Evolutionary conservation across 2,888 invertebrate genomes (phyloP).

Genomic region (Petrolisthes cinctipes): DNA sequence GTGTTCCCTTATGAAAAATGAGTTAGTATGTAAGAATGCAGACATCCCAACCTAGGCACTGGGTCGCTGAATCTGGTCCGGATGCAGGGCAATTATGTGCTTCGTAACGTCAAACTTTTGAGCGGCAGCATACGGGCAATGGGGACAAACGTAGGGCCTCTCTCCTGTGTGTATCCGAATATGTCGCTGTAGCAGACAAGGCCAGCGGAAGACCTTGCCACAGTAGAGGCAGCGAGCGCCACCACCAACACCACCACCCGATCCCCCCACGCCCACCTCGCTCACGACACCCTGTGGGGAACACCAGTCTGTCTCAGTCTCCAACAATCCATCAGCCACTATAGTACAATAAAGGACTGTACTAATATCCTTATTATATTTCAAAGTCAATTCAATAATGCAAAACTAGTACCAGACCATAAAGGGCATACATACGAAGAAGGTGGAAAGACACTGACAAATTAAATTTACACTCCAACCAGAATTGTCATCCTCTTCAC

Average conservation of each 20-base stretch:
- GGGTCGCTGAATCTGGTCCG: conserved; percentile 36
- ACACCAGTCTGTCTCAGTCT: conserved; percentile 48
- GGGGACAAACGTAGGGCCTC: conserved; percentile 62
- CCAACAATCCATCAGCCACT: neutral
- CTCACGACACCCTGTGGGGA: conserved; percentile 48
- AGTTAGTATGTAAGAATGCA: neutral
- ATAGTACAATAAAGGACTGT: neutral
- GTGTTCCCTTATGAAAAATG: neutral
- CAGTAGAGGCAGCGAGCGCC: conserved; percentile 56
- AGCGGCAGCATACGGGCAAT: conserved; percentile 64
- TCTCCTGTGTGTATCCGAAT: conserved; percentile 64
- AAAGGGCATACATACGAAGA: too few species aligned
- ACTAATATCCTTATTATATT: neutral
- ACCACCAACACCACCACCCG: conserved; percentile 26
- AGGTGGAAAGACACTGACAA: too few species aligned
- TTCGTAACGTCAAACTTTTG: conserved; percentile 65
- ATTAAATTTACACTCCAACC: too few species aligned
- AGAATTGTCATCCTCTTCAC: too few species aligned
- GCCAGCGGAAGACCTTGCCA: conserved; percentile 63
- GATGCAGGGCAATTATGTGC: conserved; percentile 60
- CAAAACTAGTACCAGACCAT: too few species aligned
- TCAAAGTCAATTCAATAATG: too few species aligned
- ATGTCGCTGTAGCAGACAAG: conserved; percentile 64
- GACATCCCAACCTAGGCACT: conserved; percentile 17
- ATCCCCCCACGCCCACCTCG: conserved; percentile 38